Conservation (phyloP, 2,797 vertebrate species). For the Pogonophryne albipinna region DNA sequence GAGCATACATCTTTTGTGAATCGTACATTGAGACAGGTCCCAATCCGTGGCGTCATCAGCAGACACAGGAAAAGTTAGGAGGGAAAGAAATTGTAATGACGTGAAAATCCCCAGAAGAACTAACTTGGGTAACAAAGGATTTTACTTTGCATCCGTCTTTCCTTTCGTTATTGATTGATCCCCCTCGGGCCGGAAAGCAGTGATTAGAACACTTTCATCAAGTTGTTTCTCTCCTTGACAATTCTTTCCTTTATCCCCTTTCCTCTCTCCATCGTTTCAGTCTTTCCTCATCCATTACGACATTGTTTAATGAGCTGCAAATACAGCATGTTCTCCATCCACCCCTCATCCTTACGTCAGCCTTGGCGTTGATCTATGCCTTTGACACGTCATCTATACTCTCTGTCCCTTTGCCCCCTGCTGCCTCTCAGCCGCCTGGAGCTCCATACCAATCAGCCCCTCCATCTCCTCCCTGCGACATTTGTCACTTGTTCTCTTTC, state of each 20-base stretch:
- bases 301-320: conserved; percentile 68
- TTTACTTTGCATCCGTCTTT: conserved; percentile 49
- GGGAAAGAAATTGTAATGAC: conserved; percentile 38
- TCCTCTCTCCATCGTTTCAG: conserved; percentile 24
- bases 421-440: conserved; percentile 21
- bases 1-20: too few species aligned
- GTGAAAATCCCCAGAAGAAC: conserved; percentile 30
- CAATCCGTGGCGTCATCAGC: too few species aligned
- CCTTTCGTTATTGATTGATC: conserved; percentile 63
- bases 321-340: conserved; percentile 43
- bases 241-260: conserved; percentile 37
- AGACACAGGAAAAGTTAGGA: conserved; percentile 3
- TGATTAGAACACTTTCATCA: conserved; percentile 69
- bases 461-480: conserved; percentile 31
- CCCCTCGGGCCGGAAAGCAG: conserved; percentile 38
- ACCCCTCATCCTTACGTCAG: conserved; percentile 43
- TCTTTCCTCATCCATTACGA: conserved; percentile 59
- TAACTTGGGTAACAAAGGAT: conserved; percentile 29
- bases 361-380: conserved; percentile 13
- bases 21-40: too few species aligned
- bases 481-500: conserved; percentile 50
- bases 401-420: conserved; percentile 53
- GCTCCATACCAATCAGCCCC: conserved; percentile 19
- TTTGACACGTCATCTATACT: conserved; percentile 42
- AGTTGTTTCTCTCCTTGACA: conserved; percentile 64